Conservation (phyloP, 1,140 invertebrate species). For the Pseudomyrmex sp. region DNA sequence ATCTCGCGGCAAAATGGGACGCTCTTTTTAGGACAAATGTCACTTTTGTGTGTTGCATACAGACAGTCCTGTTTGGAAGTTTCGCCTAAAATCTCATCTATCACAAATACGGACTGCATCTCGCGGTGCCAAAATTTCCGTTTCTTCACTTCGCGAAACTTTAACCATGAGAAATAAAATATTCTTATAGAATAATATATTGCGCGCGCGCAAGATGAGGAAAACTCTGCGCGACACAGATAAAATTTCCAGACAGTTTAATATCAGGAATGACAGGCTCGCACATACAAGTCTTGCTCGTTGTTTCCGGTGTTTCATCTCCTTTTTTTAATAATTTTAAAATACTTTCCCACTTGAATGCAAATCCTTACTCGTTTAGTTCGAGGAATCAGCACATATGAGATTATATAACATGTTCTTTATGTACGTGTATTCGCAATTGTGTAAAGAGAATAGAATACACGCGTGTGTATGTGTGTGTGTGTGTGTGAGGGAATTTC, state of each 20-base stretch:
- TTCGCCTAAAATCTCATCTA: constrained; percentile 47
- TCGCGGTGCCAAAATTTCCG: constrained; percentile 52
- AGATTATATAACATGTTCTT: too few species aligned
- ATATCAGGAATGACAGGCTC: neutral
- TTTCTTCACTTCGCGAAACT: constrained; percentile 38
- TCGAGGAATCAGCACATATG: too few species aligned
- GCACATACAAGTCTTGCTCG: neutral
- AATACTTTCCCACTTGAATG: neutral
- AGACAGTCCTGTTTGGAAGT: constrained; percentile 36
- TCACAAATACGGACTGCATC: constrained; percentile 31
- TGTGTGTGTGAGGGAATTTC: too few species aligned
- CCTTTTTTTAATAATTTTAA: neutral
- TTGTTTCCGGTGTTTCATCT: neutral
- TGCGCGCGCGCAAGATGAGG: neutral
- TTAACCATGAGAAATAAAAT: constrained; percentile 45
- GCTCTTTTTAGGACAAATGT: constrained; percentile 43
- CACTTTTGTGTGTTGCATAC: constrained; percentile 46
- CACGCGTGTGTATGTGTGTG: too few species aligned
- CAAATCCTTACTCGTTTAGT: neutral
- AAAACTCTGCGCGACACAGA: constrained; percentile 8
- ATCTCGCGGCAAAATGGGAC: constrained; percentile 34
- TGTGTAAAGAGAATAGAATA: neutral
- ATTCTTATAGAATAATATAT: constrained; percentile 32
- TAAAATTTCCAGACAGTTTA: neutral
- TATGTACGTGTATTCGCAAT: too few species aligned